Base-by-base conservation (phyloP, 2,888 invertebrate species). In the Amblyteles armatorius region DNA sequence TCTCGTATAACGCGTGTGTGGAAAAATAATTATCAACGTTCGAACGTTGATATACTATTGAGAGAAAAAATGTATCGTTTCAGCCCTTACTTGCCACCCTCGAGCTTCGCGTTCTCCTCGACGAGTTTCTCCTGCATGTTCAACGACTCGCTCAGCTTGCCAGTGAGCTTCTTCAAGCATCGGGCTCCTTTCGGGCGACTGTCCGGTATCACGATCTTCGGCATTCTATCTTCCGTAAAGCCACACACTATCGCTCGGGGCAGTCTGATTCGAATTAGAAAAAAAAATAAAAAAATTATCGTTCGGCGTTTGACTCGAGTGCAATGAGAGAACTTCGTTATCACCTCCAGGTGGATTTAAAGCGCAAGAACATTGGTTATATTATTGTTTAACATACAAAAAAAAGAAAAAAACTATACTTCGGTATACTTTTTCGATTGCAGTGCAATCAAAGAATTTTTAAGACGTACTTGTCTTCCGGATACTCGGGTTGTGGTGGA, bases 91-190 rank as follows among this genome's bases (percentile, higher is more conserved):
- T 96, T 96, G 92, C 95, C 96, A 74, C 95, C 95, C 94, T 96
- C 96, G 88, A 96, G 94, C 89, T 96, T 95, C 16, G 96, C 96
- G 92, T 96, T 96, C 92, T 96, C 96, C 6, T 95, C 95, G 0
- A 95, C 96, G 74, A 96, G 93, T 92, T 95, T 95, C 91, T 96
- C 96, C 90, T 96, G 96, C 95, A 96, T 95, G 87, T 95, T 95
- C 92, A 96, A 95, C 88, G 96, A 96, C 91, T 96, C 96, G 83
- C 94, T 95, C 83, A 96, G 94, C 90, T 95, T 95, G 88, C 95
- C 95, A 11, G 96, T 94, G 76, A 95, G 91, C 82, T 89, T 91
- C 83, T 91, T 84, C 0, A 91, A 69, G 82, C 91, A 90, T n/a
- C 85, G 63, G 22, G 84, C 78, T 3, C 92, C 93, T 73, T 93